phyloP scores from a whole-genome alignment of 2,888 invertebrate species.

The Drosophila dives region DNA sequence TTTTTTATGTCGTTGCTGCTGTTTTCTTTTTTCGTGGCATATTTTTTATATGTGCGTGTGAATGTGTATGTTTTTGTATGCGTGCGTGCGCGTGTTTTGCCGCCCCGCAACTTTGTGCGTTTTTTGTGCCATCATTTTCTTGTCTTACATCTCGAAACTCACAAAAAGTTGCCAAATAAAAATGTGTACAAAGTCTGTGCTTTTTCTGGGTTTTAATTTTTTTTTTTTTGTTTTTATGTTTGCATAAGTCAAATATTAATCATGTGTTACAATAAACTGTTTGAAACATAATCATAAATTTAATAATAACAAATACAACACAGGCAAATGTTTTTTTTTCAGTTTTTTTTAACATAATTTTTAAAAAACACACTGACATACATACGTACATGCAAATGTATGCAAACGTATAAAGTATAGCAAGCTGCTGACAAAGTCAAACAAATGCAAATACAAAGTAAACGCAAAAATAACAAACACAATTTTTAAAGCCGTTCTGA shows the following conservation, averaged over 20 bases:
- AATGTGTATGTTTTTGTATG: conserved; percentile 2
- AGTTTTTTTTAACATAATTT: conserved; percentile 24
- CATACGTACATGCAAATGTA: background rate
- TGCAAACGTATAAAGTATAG: conserved; percentile 17
- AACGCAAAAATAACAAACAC: conserved; percentile 32
- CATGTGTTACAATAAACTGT: background rate
- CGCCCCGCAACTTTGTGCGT: conserved; percentile 27
- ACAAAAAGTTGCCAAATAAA: conserved; percentile 3
- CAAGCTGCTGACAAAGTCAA: conserved; percentile 36
- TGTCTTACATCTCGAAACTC: conserved; percentile 23
- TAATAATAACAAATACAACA: background rate
- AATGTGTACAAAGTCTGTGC: conserved; percentile 3
- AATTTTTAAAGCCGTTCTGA: conserved; percentile 66
- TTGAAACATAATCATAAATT: background rate
- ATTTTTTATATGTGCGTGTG: conserved; percentile 44
- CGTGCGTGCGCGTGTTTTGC: conserved; percentile 30
- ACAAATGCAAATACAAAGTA: conserved; percentile 38
- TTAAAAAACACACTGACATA: background rate
- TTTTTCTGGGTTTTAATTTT: conserved; percentile 3
- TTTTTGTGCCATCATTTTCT: conserved; percentile 8
- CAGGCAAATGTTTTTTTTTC: background rate
- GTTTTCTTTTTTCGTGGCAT: conserved; percentile 66
- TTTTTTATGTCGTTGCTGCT: conserved; percentile 36
- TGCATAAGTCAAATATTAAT: background rate
- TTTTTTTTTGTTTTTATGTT: background rate